Conservation (phyloP, 2,113 vertebrate species). For the Pelecanoides urinatrix region DNA sequence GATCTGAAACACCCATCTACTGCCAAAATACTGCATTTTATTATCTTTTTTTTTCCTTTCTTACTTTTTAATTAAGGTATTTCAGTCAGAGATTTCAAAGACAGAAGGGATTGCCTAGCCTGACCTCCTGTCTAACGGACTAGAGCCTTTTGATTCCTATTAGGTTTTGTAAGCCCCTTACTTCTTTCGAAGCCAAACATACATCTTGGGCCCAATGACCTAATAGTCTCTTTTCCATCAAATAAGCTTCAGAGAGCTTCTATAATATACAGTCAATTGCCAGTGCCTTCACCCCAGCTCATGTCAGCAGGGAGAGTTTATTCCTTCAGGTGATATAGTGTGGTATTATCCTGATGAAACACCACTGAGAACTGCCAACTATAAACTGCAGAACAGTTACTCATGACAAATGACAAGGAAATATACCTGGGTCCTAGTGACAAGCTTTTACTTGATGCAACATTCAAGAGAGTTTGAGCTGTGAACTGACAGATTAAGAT, state of each 20-base stretch:
- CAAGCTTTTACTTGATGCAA: background rate
- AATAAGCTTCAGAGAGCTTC: constrained; percentile 4
- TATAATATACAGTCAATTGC: background rate
- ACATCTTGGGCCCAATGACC: background rate
- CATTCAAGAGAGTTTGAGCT: background rate
- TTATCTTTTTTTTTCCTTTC: background rate
- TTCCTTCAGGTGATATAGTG: constrained; percentile 3
- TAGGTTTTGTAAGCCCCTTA: background rate
- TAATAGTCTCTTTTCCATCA: background rate
- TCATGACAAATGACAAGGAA: constrained; percentile 17
- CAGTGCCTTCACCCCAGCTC: background rate
- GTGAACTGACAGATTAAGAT: background rate
- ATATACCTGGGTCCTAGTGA: background rate
- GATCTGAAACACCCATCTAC: background rate
- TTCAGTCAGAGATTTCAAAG: background rate
- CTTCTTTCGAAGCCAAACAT: constrained; percentile 17
- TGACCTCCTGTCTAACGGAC: background rate
- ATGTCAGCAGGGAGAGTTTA: constrained; percentile 18
- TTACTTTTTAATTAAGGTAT: constrained; percentile 34
- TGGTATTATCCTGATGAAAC: constrained; percentile 38
- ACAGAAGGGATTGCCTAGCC: background rate
- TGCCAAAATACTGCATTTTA: background rate
- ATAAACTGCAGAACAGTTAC: background rate
- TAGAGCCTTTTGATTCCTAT: background rate
- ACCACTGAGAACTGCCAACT: background rate